These are phyloP conservation scores for Synchiropus splendidus DNA, from an alignment of 2,113 vertebrate genomes.

Conservation along the genomic window DNA sequence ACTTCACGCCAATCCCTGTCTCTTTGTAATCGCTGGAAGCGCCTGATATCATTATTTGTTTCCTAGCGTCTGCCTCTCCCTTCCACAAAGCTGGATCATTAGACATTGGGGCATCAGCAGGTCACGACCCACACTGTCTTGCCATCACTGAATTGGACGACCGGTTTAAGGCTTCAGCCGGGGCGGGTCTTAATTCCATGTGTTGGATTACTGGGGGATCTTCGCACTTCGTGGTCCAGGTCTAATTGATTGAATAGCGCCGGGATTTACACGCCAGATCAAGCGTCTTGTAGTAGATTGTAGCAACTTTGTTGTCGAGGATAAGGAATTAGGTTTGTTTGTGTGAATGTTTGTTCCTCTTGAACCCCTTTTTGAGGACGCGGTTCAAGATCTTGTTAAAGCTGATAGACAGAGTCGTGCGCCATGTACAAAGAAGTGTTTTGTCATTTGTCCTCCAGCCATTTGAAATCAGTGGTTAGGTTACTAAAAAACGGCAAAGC, in stretches of 20 bases:
- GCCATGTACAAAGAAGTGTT: too few species aligned
- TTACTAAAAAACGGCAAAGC: too few species aligned
- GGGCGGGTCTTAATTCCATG: too few species aligned
- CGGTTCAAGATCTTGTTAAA: constrained; percentile 42
- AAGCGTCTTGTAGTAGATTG: constrained; percentile 26
- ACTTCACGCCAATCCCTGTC: too few species aligned
- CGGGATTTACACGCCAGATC: constrained; percentile 1
- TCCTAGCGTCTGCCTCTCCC: too few species aligned
- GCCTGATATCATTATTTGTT: too few species aligned
- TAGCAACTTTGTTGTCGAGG: constrained; percentile 13
- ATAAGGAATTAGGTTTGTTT: constrained; percentile 18
- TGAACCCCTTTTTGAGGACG: neutral
- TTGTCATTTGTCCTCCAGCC: too few species aligned
- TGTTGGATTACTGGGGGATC: constrained; percentile 10
- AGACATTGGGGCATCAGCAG: too few species aligned
- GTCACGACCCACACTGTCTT: constrained; percentile 1
- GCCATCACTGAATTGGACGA: neutral
- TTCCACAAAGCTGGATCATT: too few species aligned
- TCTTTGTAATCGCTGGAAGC: too few species aligned
- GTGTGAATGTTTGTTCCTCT: too few species aligned
- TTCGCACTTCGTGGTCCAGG: constrained; percentile 4
- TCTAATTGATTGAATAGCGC: constrained; percentile 36
- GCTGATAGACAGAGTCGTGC: constrained; percentile 3
- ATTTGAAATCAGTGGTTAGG: too few species aligned
- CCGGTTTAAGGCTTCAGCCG: neutral